Evolutionary conservation across 1,140 invertebrate genomes (phyloP), one percentile per base, ranked within the genome.

Genomic region (Odontomachus brunneus): DNA sequence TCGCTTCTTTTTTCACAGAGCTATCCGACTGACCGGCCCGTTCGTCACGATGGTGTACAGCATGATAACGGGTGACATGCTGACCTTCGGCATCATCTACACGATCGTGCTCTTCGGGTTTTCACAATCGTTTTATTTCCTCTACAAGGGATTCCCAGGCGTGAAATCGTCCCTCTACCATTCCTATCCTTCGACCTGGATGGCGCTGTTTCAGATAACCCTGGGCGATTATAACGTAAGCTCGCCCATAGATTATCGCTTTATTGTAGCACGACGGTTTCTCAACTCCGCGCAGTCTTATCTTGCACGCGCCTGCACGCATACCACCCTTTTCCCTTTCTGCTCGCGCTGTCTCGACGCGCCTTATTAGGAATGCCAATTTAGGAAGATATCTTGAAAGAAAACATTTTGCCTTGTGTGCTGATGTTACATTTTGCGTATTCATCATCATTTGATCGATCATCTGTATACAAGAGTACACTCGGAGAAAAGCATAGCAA

Each of bases 11-110:
- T 76, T 86, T 95, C 95, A 66, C 94, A 99, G 99, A 33, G 98
- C 98, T 51, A 96, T 99, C 19, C 97, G 97, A 71, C 92, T 99
- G 62, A 99, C 98, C 0, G 99, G 99, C 69, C 98, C 99, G 0
- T 99, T 99, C 94, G 98, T 99, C 65, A 99, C 99, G 19, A 99
- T 99, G 99, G 98, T 99, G 72, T 99, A 99, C 95, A 98, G 97
- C 89, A 99, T 99, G 98, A 98, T 99, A 89, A 98, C 97, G 0
- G 98, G 98, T 26, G 99, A 99, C 94, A 98, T 99, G 98, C 96
- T 99, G 89, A 98, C 98, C 48, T 99, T 99, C 93, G 97, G 97
- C 72, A 99, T 99, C 78, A 99, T 99, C 92, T 99, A 99, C 92
- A 96, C 96, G 84, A 97, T 99, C 85, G 97, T 99, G 53, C 94